These are phyloP conservation scores for Tribolium freemani DNA, from an alignment of 2,888 invertebrate species.

Conservation along the genomic window DNA sequence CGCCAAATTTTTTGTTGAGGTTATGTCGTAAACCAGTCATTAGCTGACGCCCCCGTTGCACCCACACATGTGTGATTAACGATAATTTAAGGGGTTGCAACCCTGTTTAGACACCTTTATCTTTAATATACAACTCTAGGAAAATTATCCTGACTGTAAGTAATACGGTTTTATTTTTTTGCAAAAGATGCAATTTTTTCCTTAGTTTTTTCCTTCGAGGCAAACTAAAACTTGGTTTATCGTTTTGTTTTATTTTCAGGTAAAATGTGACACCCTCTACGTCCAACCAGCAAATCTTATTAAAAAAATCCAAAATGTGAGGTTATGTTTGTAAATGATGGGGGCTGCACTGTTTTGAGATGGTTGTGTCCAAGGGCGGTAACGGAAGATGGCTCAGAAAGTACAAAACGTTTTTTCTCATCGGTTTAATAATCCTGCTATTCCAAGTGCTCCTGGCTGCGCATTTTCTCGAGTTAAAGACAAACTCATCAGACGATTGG, in stretches of 20 bases:
- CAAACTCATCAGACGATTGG: conserved; percentile 41
- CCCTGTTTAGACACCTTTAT: background rate
- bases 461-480: conserved; percentile 71
- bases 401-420: conserved; percentile 78
- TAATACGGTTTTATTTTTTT: background rate
- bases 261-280: background rate
- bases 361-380: conserved; percentile 62
- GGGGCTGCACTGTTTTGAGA: conserved; percentile 51
- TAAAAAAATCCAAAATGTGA: conserved; percentile 12
- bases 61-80: conserved; percentile 26
- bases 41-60: conserved; percentile 6
- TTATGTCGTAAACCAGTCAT: background rate
- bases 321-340: conserved; percentile 26
- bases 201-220: too few species aligned
- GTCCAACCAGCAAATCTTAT: too few species aligned
- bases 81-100: conserved; percentile 14
- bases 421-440: conserved; percentile 76
- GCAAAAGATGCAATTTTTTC: too few species aligned
- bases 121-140: background rate
- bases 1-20: background rate
- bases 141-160: background rate
- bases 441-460: conserved; percentile 81
- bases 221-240: background rate
- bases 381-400: conserved; percentile 73
- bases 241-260: background rate